Evolutionary conservation across 1,140 invertebrate genomes (phyloP).

Genomic region (Drosophila arawakana): DNA sequence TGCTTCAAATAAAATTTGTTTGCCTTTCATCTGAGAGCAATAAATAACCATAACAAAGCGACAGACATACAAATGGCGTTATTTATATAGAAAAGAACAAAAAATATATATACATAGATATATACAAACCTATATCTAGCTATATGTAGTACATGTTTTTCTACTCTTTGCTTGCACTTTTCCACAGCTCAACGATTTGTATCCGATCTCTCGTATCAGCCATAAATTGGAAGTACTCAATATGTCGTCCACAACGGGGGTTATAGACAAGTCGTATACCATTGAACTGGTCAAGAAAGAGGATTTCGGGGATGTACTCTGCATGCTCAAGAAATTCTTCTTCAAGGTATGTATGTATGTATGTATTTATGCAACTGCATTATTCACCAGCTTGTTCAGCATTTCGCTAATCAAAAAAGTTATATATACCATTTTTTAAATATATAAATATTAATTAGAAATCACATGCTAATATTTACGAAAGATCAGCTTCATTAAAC

Average conservation of each 20-base stretch:
- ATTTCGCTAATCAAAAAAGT: constrained; percentile 36
- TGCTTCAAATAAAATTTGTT: constrained; percentile 66
- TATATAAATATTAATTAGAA: constrained; percentile 57
- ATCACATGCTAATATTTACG: constrained; percentile 35
- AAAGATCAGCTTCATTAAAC: constrained; percentile 45
- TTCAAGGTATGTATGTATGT: constrained; percentile 66
- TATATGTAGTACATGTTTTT: neutral
- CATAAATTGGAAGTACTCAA: constrained; percentile 78
- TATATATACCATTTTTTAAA: constrained; percentile 4
- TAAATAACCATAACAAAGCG: constrained; percentile 66
- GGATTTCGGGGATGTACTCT: constrained; percentile 61
- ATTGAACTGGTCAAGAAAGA: constrained; percentile 68
- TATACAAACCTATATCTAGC: constrained; percentile 9
- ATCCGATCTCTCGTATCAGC: constrained; percentile 77
- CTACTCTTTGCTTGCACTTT: constrained; percentile 35
- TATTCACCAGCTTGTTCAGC: neutral
- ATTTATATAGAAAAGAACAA: constrained; percentile 9
- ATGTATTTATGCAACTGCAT: neutral
- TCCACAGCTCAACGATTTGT: constrained; percentile 78
- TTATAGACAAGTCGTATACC: constrained; percentile 63
- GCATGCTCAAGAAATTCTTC: constrained; percentile 84
- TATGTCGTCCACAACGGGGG: constrained; percentile 43
- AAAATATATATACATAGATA: too few species aligned
- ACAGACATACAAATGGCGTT: constrained; percentile 23
- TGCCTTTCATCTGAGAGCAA: constrained; percentile 75